A percentile compares a stretch with the other conserved stretches of the same genome.
Evolutionary conservation across 2,797 vertebrate species (phyloP).

Genomic region (Tapera naevia): DNA sequence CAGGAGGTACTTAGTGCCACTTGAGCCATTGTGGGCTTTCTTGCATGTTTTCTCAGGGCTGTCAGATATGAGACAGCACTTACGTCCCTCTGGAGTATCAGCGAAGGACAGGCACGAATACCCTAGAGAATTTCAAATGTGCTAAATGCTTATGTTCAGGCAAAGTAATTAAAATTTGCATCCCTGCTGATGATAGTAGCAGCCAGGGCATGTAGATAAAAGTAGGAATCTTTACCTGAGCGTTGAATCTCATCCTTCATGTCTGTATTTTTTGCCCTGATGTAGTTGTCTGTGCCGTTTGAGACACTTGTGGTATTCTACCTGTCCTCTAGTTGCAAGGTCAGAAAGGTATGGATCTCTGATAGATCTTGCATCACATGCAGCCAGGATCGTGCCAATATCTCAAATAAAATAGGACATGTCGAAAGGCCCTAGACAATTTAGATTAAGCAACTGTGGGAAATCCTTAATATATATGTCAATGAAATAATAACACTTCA

Average conservation of each 20-base stretch:
- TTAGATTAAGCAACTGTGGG: neutral
- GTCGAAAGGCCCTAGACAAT: neutral
- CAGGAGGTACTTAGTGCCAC: neutral
- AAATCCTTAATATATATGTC: neutral
- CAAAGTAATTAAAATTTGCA: neutral
- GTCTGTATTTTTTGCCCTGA: accelerated
- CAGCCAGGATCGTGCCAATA: neutral
- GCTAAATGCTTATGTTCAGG: neutral
- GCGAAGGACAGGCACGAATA: neutral
- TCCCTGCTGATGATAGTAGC: neutral
- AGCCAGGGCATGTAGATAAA: neutral
- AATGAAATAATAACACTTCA: neutral
- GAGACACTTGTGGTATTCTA: neutral
- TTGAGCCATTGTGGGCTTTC: neutral
- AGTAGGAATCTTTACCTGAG: neutral
- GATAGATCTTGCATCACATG: neutral
- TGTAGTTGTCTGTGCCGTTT: neutral
- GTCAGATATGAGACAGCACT: neutral
- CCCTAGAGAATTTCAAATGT: neutral
- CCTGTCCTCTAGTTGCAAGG: neutral
- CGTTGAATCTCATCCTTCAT: neutral
- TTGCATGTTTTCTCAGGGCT: neutral
- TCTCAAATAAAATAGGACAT: neutral
- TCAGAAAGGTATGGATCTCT: neutral
- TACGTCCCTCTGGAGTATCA: neutral